Evolutionary conservation across 2,888 invertebrate species (phyloP).

Genomic region (Calliscelio sp.): DNA sequence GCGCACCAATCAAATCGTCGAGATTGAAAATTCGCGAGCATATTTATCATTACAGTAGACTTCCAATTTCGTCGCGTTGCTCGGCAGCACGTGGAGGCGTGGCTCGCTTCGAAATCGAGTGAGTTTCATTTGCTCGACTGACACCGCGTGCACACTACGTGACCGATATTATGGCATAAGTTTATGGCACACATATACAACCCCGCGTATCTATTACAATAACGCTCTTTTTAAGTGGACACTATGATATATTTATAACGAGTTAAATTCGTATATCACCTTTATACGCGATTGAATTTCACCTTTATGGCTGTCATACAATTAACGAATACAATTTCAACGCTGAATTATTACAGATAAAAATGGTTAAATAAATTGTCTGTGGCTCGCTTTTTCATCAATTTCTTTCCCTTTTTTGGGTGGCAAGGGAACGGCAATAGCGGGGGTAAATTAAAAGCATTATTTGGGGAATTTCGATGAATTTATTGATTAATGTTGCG

Average conservation of each 20-base stretch:
- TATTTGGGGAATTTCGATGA: too few relatives aligned
- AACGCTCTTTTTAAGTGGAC: constrained; percentile 57
- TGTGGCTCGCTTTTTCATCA: too few relatives aligned
- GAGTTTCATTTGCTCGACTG: constrained; percentile 55
- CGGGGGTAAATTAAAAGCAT: too few relatives aligned
- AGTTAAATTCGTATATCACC: constrained; percentile 58
- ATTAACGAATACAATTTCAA: constrained; percentile 56
- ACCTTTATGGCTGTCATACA: constrained; percentile 55
- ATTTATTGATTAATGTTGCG: too few relatives aligned
- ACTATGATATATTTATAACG: constrained; percentile 51
- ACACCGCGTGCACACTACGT: constrained; percentile 37
- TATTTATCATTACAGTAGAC: constrained; percentile 54
- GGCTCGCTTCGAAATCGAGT: constrained; percentile 23
- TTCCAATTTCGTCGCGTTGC: constrained; percentile 51
- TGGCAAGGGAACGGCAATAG: too few relatives aligned
- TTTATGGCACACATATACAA: constrained; percentile 37
- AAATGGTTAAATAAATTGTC: constrained; percentile 37
- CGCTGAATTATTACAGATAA: constrained; percentile 53
- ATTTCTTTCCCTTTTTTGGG: too few relatives aligned
- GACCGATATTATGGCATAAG: constrained; percentile 53
- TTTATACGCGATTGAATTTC: constrained; percentile 57
- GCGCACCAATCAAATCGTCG: constrained; percentile 33
- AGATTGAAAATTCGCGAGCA: constrained; percentile 33
- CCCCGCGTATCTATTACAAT: constrained; percentile 45
- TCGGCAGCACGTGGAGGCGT: constrained; percentile 7